phyloP scores from a whole-genome alignment of 1,140 invertebrate genomes.

The Bombus impatiens region DNA sequence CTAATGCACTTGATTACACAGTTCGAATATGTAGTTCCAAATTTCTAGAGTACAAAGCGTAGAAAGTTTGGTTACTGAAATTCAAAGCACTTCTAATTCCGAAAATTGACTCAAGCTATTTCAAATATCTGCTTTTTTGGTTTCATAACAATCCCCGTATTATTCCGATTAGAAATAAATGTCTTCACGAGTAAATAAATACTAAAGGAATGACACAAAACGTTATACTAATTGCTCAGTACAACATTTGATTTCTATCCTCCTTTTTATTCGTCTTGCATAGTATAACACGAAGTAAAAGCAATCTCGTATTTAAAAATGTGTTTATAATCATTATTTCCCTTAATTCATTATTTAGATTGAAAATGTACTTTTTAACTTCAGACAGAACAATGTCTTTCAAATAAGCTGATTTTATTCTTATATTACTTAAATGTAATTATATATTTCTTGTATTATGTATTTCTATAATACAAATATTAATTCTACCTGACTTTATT shows the following conservation, averaged over 20 bases:
- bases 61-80: conserved; percentile 3
- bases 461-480: not conserved
- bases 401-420: not conserved
- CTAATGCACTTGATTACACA: not conserved
- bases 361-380: too few species aligned
- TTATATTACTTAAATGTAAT: not conserved
- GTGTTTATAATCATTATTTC: not conserved
- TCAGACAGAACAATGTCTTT: not conserved
- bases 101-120: not conserved
- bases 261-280: too few species aligned
- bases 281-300: not conserved
- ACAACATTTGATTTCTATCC: too few species aligned
- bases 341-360: not conserved
- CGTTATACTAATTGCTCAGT: too few species aligned
- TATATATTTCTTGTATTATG: not conserved
- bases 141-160: not conserved
- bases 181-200: not conserved
- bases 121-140: not conserved
- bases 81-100: conserved; percentile 10
- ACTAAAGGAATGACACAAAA: too few species aligned
- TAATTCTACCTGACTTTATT: not conserved
- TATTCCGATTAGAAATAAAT: not conserved
- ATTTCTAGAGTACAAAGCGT: conserved; percentile 3
- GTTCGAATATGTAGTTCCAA: conserved; percentile 9
- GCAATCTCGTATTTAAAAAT: too few species aligned